phyloP scores from a whole-genome alignment of 2,113 vertebrate species.

The Planiliza haematocheilus region DNA sequence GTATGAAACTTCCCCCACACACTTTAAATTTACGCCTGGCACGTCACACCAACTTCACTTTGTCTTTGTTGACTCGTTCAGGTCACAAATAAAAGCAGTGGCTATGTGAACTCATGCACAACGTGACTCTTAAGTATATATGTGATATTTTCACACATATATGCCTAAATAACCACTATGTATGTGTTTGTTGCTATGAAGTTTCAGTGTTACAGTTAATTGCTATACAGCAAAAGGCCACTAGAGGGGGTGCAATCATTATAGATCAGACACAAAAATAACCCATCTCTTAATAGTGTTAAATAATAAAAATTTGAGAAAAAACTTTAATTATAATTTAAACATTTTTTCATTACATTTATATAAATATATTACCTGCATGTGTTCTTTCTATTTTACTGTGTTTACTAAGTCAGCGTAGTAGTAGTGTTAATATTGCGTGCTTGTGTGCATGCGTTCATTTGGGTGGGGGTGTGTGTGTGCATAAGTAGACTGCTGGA shows the following conservation, averaged over 20 bases:
- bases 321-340: neutral
- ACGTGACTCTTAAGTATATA: neutral
- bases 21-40: conserved; percentile 17
- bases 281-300: neutral
- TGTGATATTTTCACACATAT: neutral
- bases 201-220: neutral
- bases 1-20: conserved; percentile 53
- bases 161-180: neutral
- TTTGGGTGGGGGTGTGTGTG: conserved; percentile 29
- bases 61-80: neutral
- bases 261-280: conserved; percentile 38
- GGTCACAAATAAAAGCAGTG: neutral
- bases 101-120: neutral
- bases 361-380: neutral
- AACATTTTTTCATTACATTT: neutral
- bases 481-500: conserved; percentile 62
- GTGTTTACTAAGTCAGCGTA: neutral
- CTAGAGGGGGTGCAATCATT: conserved; percentile 76
- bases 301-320: neutral
- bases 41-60: conserved; percentile 9
- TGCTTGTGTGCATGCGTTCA: conserved; percentile 33
- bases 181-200: neutral
- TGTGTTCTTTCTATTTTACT: neutral
- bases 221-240: conserved; percentile 49
- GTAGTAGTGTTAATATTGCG: conserved; percentile 26